Base-by-base conservation (phyloP, 2,888 invertebrate genomes). In the Oeneis ivallda region DNA sequence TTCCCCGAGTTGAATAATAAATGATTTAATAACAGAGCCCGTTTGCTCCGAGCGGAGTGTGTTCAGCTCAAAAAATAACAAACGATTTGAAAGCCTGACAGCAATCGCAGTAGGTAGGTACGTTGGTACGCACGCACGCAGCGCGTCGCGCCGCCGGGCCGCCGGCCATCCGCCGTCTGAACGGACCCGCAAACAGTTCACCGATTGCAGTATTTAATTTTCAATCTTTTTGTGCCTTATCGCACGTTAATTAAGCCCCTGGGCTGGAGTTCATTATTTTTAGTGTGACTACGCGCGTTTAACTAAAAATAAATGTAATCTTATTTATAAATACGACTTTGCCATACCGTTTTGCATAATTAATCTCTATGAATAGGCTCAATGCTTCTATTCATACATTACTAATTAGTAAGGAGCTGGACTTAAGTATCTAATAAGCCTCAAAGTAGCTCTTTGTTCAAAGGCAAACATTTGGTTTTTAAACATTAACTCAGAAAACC, bases 21-120 rank as follows among this genome's bases (percentile, higher is more conserved):
- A 91, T 91, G 89, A 90, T 89, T 91, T 91, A 89, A 90, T 91
- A 91, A 91, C 90, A 89, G 85, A 82, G 84, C 85, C 84, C 84
- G 87, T 87, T 87, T 87, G 86, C 86, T 87, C 83, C 86, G 85
- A 84, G 76, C 79, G 75, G 77, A 82, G 83, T 82, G 83, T 80
- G 85, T 85, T 84, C 79, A 80, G 82, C 79, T 85, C 85, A 80
- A 89, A 89, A 90, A 91, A 90, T 87, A 88, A 89, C 87, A 87
- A 86, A 86, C 83, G 84, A 85, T 89, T 90, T 85, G 78, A 83
- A 87, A 91, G 86, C 83, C 83, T 83, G 85, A 76, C 79, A 77
- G 82, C 75, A 76, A 75, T 79, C 75, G 77, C 74, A 78, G 75
- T 70, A 73, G 67, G 72, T 72, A 65, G 65, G 68, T 26, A 26